phyloP scores from a whole-genome alignment of 2,113 vertebrate genomes.

The Oreochromis aureus region DNA sequence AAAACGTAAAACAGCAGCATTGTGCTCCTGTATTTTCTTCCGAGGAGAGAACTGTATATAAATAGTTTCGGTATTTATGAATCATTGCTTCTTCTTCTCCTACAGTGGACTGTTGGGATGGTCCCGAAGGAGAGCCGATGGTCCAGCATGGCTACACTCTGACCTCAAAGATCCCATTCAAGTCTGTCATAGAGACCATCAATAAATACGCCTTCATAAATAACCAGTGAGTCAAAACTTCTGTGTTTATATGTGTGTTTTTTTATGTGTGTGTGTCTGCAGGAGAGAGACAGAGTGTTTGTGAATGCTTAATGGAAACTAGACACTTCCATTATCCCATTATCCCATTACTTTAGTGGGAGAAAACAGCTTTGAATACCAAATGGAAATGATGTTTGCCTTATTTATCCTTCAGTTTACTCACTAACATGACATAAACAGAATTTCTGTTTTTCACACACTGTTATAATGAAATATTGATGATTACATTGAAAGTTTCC shows the following conservation, averaged over 20 bases:
- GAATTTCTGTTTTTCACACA: not conserved
- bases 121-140: constrained; percentile 91
- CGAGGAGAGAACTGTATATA: not conserved
- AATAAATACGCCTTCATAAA: constrained; percentile 91
- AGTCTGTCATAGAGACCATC: constrained; percentile 91
- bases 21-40: not conserved
- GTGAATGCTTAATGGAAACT: not conserved
- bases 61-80: not conserved
- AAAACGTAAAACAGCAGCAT: not conserved
- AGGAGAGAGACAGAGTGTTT: not conserved
- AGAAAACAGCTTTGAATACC: not conserved
- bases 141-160: constrained; percentile 97
- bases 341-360: not conserved
- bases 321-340: not conserved
- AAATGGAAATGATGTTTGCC: not conserved
- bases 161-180: constrained; percentile 94
- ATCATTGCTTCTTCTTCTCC: not conserved
- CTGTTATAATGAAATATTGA: not conserved
- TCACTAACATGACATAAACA: not conserved
- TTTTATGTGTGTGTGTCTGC: not conserved
- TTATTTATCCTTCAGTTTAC: not conserved
- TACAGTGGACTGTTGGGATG: constrained; percentile 97
- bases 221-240: constrained; percentile 82
- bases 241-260: not conserved
- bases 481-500: not conserved